These are phyloP conservation scores for Orchestes rusci DNA, from an alignment of 2,888 invertebrate genomes.

Conservation along the genomic window DNA sequence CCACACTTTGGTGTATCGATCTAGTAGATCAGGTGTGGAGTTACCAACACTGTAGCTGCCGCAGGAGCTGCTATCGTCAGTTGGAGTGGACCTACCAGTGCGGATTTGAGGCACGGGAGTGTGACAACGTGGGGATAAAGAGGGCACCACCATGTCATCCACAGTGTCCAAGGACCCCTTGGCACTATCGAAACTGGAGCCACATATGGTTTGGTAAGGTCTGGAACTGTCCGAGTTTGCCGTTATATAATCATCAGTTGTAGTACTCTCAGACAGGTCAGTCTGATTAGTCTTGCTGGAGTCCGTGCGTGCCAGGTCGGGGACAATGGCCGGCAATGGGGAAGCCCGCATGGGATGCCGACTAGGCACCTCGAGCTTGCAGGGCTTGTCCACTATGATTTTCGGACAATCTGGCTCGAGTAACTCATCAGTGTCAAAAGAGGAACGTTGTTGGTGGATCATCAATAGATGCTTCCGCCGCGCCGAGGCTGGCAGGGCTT, in stretches of 20 bases:
- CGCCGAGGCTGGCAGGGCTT: constrained; percentile 67
- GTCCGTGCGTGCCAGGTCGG: constrained; percentile 60
- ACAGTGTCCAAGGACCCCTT: constrained; percentile 60
- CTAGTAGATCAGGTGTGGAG: constrained; percentile 41
- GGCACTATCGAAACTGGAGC: constrained; percentile 83
- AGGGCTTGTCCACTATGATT: not conserved
- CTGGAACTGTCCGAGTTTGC: constrained; percentile 71
- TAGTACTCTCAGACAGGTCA: constrained; percentile 81
- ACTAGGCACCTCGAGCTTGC: too few species aligned
- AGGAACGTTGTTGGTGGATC: constrained; percentile 80
- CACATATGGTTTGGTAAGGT: too few species aligned
- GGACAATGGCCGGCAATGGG: constrained; percentile 38
- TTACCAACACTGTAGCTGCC: constrained; percentile 51
- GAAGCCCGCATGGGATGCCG: constrained; percentile 29
- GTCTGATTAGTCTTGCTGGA: constrained; percentile 66
- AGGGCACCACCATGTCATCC: constrained; percentile 52
- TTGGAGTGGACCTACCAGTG: constrained; percentile 47
- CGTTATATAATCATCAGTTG: constrained; percentile 82
- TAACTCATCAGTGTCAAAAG: constrained; percentile 76
- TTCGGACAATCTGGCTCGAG: constrained; percentile 57
- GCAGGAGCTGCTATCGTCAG: constrained; percentile 52
- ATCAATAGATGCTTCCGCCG: constrained; percentile 68
- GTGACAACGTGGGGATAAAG: constrained; percentile 33
- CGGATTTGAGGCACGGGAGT: constrained; percentile 40
- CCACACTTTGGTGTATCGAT: constrained; percentile 32